phyloP scores from a whole-genome alignment of 2,113 vertebrate genomes.

The Clinocottus analis region DNA sequence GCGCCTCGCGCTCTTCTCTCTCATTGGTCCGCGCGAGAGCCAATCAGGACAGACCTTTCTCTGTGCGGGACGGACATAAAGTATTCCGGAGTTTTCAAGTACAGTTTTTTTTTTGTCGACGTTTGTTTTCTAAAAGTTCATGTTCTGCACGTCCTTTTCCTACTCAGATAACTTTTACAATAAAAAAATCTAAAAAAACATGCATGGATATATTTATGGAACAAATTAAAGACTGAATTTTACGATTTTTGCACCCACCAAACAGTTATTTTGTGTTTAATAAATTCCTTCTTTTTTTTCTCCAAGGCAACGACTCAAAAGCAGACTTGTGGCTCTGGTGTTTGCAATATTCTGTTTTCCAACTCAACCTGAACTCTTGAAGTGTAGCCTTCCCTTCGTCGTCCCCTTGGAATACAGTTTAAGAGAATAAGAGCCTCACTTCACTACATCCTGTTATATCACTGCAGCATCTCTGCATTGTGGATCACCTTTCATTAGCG shows the following conservation, averaged over 20 bases:
- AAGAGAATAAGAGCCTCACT: not conserved
- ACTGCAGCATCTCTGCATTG: too few relatives aligned
- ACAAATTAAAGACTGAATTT: not conserved
- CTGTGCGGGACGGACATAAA: conserved; percentile 23
- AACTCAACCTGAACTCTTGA: not conserved
- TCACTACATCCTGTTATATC: not conserved
- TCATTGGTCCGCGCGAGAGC: conserved; percentile 59
- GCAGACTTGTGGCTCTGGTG: not conserved
- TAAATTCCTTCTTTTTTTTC: not conserved
- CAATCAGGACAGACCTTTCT: conserved; percentile 39
- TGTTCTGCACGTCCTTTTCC: not conserved
- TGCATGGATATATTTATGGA: not conserved
- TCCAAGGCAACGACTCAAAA: not conserved
- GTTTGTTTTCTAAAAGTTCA: not conserved
- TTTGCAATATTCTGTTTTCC: too few relatives aligned
- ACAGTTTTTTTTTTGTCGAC: too few relatives aligned
- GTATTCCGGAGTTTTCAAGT: conserved; percentile 4
- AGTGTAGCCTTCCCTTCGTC: not conserved
- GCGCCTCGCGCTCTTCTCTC: conserved; percentile 45
- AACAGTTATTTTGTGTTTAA: not conserved
- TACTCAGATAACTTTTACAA: not conserved
- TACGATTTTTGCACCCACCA: not conserved
- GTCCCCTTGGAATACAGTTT: too few relatives aligned
- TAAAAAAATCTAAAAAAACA: not conserved
- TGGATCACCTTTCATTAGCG: too few relatives aligned